Evolutionary conservation across 1,140 invertebrate species (phyloP).

Genomic region (Polypedilum pembai): DNA sequence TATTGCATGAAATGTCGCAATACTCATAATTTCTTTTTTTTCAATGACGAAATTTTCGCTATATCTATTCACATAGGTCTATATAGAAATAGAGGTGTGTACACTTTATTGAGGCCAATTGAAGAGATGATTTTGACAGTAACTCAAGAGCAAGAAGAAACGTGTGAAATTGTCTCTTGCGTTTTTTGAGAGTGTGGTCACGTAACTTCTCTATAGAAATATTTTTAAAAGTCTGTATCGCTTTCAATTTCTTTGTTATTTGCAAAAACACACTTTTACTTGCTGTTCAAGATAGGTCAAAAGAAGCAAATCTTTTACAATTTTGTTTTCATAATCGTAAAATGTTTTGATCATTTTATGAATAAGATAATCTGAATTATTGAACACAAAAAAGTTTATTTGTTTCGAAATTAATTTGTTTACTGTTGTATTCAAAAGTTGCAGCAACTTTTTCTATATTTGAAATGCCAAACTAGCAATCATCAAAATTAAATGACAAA

Average conservation of each 20-base stretch:
- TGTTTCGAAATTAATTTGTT: neutral
- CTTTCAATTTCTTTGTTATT: neutral
- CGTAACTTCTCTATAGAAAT: neutral
- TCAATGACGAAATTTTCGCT: neutral
- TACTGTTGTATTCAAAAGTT: neutral
- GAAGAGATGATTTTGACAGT: too few relatives aligned
- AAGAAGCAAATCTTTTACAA: too few relatives aligned
- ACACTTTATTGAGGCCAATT: too few relatives aligned
- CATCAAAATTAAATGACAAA: neutral
- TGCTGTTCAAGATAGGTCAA: too few relatives aligned
- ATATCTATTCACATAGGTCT: too few relatives aligned
- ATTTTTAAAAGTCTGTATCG: neutral
- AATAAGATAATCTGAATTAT: too few relatives aligned
- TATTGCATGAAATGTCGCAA: slow-evolving; percentile 9
- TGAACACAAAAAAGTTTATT: neutral
- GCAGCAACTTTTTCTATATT: neutral
- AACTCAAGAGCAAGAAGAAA: too few relatives aligned
- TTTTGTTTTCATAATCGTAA: too few relatives aligned
- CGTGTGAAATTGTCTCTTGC: too few relatives aligned
- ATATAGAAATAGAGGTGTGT: too few relatives aligned
- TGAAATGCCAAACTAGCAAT: neutral
- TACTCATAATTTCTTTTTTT: slow-evolving; percentile 10
- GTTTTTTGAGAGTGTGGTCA: too few relatives aligned
- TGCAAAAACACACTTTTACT: neutral
- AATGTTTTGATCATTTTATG: too few relatives aligned